Evolutionary conservation across 30 jellyfish, hydroid and myxozoan genomes (phyloP).

Genomic region (Pseudorhiza aurosa): DNA sequence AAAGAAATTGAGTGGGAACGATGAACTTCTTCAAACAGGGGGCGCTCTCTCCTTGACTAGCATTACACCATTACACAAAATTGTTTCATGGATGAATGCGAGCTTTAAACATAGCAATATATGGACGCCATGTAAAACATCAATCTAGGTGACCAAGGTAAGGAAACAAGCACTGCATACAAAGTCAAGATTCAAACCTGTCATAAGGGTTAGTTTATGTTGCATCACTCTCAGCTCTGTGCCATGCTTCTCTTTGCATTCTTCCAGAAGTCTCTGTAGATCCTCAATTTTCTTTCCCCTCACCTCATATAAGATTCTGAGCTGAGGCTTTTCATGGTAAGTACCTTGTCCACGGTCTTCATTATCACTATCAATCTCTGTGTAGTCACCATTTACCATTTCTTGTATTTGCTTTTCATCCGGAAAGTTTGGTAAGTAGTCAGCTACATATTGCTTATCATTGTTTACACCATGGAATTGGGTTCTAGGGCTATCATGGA

Average conservation of each 20-base stretch:
- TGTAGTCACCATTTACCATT: background rate
- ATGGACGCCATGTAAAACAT: too few relatives aligned
- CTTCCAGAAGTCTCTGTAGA: conserved; percentile 46
- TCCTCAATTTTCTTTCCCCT: conserved; percentile 86
- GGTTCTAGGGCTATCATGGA: background rate
- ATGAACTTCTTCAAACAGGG: background rate
- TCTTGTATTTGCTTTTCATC: background rate
- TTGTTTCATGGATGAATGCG: too few relatives aligned
- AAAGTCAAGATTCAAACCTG: conserved; percentile 81
- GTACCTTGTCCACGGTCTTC: background rate
- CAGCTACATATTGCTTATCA: background rate
- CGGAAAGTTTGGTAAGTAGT: background rate
- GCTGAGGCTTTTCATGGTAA: conserved; percentile 38
- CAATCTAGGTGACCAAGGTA: background rate
- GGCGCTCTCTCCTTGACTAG: background rate
- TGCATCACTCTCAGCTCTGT: conserved; percentile 71
- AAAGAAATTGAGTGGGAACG: too few relatives aligned
- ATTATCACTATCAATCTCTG: background rate
- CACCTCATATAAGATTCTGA: conserved; percentile 79
- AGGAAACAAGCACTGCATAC: background rate
- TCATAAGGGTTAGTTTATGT: conserved; percentile 59
- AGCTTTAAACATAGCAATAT: too few relatives aligned
- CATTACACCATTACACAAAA: too few relatives aligned
- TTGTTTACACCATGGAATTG: background rate
- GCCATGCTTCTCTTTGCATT: conserved; percentile 36